phyloP scores from a whole-genome alignment of 2,797 vertebrate species.

The Borostomias antarcticus region DNA sequence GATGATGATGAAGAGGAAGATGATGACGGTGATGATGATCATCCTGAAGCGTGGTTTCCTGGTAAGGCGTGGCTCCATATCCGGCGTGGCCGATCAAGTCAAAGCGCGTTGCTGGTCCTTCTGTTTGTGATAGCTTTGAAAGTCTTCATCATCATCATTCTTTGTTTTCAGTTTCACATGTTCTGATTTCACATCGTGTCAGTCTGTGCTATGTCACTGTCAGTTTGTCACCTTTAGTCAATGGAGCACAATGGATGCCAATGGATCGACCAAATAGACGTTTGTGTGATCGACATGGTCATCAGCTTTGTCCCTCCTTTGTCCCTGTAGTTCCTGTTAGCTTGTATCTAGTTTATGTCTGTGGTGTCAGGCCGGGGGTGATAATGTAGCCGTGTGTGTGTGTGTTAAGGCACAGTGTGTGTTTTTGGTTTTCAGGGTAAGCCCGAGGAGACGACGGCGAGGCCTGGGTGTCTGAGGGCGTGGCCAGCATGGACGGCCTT shows the following conservation, averaged over 20 bases:
- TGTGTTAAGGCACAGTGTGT: conserved; percentile 94
- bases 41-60: conserved; percentile 40
- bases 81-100: conserved; percentile 51
- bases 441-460: conserved; percentile 97
- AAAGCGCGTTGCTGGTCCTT: conserved; percentile 45
- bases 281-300: conserved; percentile 51
- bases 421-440: conserved; percentile 99
- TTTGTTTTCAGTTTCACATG: not conserved
- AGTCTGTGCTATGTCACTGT: conserved; percentile 85
- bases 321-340: conserved; percentile 45
- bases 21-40: not conserved
- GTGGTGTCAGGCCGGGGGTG: conserved; percentile 60
- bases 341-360: conserved; percentile 54
- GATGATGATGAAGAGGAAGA: conserved; percentile 51
- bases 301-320: conserved; percentile 40
- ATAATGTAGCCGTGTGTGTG: conserved; percentile 36
- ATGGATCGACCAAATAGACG: conserved; percentile 34
- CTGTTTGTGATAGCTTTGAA: conserved; percentile 60
- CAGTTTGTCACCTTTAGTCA: conserved; percentile 73
- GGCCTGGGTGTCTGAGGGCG: conserved; percentile 92
- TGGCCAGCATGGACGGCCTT: conserved; percentile 92
- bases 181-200: conserved; percentile 65
- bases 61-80: conserved; percentile 67
- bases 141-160: conserved; percentile 47
- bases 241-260: conserved; percentile 10